Evolutionary conservation across 2,888 invertebrate species (phyloP), one percentile per base, ranked within the genome.

Genomic region (Parthenolecanium corni): DNA sequence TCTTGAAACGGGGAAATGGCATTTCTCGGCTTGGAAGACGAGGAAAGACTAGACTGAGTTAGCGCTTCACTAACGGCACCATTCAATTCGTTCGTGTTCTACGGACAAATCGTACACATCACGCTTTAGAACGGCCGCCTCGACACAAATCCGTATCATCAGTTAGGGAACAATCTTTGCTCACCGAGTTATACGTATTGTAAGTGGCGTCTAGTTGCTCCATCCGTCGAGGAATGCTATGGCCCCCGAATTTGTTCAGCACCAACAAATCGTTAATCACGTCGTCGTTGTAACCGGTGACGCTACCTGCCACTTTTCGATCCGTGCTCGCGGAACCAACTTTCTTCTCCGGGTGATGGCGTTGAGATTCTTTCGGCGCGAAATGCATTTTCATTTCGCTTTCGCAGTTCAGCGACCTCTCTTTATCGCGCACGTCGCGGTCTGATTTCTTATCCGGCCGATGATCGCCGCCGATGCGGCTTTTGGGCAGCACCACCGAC

Each of bases 251-350:
- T 21, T 65, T 65, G 52, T 66, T 65, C 23, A 67, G 62, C 3
- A 58, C 63, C 38, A 64, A 21, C 24, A 67, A 62, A 11, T 67
- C 66, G 52, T 64, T 64, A 21, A 67, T 66, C 1, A 67, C 58
- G 38, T 67, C 64, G 52, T 65, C 66, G 1, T 64, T 64, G 46
- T 65, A 62, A 54, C 54, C 64, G 14, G 64, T 61, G 38, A 49
- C 64, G 14, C 61, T 25, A 36, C 65, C 66, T 9, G 31, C 53
- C 5, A 63, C 42, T 16, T 24, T 62, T 6, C 62, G 16, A 0
- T 42, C 62, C 6, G 44, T 16, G 18, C n/a, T 42, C 6, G 38
- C 18, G 23, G 40, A 51, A 3, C 38, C 12, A 11, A 25, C 16
- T 5, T 52, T 24, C 20, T 57, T 57, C 1, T 46, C 57, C 14